These are phyloP conservation scores for human (Homo sapiens) DNA, from an alignment of 2,113 vertebrate species.

Conservation along the genomic window DNA sequence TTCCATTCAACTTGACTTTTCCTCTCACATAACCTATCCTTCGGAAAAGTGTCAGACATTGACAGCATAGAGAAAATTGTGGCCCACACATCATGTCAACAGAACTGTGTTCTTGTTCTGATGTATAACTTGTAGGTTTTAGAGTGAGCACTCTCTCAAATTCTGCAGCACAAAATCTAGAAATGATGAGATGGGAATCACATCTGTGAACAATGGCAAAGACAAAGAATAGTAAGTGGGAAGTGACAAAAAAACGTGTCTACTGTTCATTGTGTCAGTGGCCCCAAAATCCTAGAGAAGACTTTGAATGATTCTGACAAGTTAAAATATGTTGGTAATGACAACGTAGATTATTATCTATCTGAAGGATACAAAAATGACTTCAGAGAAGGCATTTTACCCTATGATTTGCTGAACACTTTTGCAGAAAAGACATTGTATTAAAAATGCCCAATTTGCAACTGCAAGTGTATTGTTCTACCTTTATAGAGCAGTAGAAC, in stretches of 20 bases:
- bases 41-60: neutral
- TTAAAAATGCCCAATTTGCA: conserved; percentile 38
- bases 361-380: neutral
- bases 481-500: neutral
- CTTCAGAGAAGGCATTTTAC: neutral
- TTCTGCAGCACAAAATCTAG: neutral
- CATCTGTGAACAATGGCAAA: neutral
- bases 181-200: neutral
- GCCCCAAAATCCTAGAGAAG: neutral
- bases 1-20: neutral
- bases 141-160: neutral
- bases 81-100: neutral
- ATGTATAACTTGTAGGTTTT: neutral
- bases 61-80: neutral
- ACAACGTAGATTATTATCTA: neutral
- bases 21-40: neutral
- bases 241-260: neutral
- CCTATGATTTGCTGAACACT: neutral
- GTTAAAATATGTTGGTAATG: neutral
- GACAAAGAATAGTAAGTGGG: neutral
- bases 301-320: neutral
- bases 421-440: conserved; percentile 2
- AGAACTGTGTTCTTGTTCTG: neutral
- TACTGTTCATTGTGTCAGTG: rapidly evolving
- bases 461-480: neutral